phyloP scores from a whole-genome alignment of 2,888 invertebrate species.

The Latheticus oryzae region DNA sequence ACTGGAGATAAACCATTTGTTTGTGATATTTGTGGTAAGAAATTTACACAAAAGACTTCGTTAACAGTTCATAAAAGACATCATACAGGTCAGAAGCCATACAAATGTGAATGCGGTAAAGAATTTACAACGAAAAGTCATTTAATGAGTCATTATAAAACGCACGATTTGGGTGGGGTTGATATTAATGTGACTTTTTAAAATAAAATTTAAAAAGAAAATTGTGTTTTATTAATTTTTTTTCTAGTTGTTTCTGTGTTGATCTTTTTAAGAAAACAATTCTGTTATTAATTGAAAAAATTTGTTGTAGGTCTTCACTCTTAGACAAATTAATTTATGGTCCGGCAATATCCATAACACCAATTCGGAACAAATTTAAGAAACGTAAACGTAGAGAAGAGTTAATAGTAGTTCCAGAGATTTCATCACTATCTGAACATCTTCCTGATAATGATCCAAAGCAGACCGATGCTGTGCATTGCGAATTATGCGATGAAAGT shows the following conservation, averaged over 20 bases:
- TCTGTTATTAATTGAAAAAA: too few relatives aligned
- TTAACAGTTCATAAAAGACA: conserved; percentile 69
- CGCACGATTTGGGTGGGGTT: conserved; percentile 65
- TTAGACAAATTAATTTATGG: conserved; percentile 53
- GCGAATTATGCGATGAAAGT: conserved; percentile 58
- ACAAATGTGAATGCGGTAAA: conserved; percentile 70
- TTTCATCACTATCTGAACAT: not conserved
- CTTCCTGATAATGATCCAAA: conserved; percentile 24
- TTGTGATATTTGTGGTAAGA: conserved; percentile 70
- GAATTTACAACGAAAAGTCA: conserved; percentile 71
- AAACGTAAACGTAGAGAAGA: conserved; percentile 6
- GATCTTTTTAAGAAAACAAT: too few relatives aligned
- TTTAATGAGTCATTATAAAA: conserved; percentile 69
- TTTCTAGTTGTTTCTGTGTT: too few relatives aligned
- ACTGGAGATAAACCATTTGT: conserved; percentile 69
- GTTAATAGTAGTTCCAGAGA: conserved; percentile 1
- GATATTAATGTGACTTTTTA: conserved; percentile 51
- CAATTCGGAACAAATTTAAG: conserved; percentile 41
- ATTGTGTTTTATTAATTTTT: too few relatives aligned
- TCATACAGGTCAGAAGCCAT: conserved; percentile 70
- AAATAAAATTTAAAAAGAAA: conserved; percentile 1
- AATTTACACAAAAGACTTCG: conserved; percentile 70
- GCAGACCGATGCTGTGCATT: conserved; percentile 59
- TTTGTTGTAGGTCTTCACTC: conserved; percentile 53
- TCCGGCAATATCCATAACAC: conserved; percentile 51